Base-by-base conservation (phyloP, 2,113 vertebrate genomes). In the Actinemys pallida region DNA sequence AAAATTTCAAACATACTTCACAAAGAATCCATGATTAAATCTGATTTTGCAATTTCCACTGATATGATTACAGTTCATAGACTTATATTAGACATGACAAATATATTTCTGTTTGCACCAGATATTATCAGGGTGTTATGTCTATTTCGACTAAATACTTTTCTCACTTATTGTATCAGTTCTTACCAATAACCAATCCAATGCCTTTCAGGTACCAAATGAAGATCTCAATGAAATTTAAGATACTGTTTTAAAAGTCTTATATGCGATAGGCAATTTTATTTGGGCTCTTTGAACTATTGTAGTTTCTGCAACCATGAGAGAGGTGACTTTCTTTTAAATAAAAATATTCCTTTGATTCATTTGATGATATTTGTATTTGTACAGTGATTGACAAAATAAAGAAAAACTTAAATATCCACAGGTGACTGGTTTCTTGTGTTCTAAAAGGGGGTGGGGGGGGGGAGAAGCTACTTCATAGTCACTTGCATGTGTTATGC, bases 61-160 rank as follows among this genome's bases (percentile, higher is more conserved):
- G 59, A 9, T 89, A 82, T 87, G 79, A 94, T 94, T 88, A 96
- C 86, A 94, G 95, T 96, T 96, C 90, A 86, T 92, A 96, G 95
- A 57, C 76, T 96, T 92, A 87, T 53, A 93, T 93, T 88, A n/a
- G 35, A 39, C n/a, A 69, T 14, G 10, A 76, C 42, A 72, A 22
- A 76, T 69, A 10, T 65, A 19, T 76, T 76, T 59, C 57, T 76
- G 24, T 76, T 76, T 45, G 10, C 10, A 76, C 72, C 22, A 76
- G 20, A 69, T n/a, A 69, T 42, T 25, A 45, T 47, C 13, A 91
- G 35, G 35, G 31, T 35, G 62, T 54, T 89, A 86, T 94, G 91
- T 96, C 81, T 95, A 90, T 53, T 84, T 89, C 65, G 90, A 81
- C 49, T 81, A 94, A 79, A 19, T 93, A 78, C 86, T 95, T 89